A percentile compares a stretch with the other conserved stretches of the same genome.
phyloP scores from a whole-genome alignment of 2,113 vertebrate genomes.

The Galemys pyrenaicus region DNA sequence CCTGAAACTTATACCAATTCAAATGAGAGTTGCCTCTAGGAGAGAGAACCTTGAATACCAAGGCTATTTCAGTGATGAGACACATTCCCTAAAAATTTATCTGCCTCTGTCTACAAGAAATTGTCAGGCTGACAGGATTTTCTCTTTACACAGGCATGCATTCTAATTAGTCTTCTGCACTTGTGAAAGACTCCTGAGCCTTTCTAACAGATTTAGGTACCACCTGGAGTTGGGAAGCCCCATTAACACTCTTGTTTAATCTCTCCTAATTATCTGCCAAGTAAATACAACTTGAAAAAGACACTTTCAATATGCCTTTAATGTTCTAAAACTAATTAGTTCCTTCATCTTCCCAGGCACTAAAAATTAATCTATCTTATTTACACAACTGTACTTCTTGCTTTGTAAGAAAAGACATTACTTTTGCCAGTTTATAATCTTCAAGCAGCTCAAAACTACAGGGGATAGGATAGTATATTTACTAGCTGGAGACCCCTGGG shows the following conservation, averaged over 20 bases:
- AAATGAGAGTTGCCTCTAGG: not conserved
- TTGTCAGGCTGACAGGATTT: not conserved
- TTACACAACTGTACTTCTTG: conserved; percentile 1
- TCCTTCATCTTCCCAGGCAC: conserved; percentile 16
- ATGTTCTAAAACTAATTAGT: conserved; percentile 42
- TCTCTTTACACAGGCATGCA: not conserved
- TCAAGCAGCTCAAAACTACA: not conserved
- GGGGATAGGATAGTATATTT: not conserved
- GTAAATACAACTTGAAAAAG: conserved; percentile 40
- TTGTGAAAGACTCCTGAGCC: not conserved
- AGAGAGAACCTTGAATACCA: not conserved
- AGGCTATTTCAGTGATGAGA: not conserved
- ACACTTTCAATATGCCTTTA: conserved; percentile 29
- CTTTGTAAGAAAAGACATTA: not conserved
- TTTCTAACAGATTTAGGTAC: conserved; percentile 8
- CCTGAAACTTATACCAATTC: not conserved
- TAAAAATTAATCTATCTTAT: conserved; percentile 50
- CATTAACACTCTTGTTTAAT: conserved; percentile 27
- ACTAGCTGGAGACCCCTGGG: not conserved
- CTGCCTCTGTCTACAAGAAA: not conserved
- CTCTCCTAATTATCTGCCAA: conserved; percentile 48
- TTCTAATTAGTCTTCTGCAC: not conserved
- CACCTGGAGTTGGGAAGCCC: not conserved
- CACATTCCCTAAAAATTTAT: not conserved
- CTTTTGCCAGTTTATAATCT: not conserved